phyloP scores from a whole-genome alignment of 2,113 vertebrate genomes.

The Panthera uncia region DNA sequence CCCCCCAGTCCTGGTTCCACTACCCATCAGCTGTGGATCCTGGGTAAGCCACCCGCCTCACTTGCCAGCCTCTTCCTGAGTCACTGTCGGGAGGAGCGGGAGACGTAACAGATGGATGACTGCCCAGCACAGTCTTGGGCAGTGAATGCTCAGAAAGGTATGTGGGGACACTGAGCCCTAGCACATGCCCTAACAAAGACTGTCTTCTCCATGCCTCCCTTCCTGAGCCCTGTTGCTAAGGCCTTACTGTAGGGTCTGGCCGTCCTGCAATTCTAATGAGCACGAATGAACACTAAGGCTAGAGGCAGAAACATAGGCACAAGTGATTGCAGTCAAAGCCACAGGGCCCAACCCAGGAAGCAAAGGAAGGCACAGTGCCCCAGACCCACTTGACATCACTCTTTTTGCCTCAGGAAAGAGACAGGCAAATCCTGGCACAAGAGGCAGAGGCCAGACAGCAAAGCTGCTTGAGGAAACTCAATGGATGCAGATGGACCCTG shows the following conservation, averaged over 20 bases:
- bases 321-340: neutral
- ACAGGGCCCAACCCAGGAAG: rapidly evolving
- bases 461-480: neutral
- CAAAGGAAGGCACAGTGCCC: neutral
- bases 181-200: neutral
- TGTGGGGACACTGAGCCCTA: neutral
- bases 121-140: neutral
- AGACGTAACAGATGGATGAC: neutral
- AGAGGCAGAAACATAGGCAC: neutral
- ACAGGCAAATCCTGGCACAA: neutral
- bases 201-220: neutral
- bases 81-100: neutral
- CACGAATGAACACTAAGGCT: neutral
- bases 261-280: neutral
- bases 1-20: neutral
- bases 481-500: neutral
- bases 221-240: neutral
- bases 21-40: neutral
- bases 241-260: neutral
- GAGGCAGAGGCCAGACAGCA: neutral
- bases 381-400: neutral
- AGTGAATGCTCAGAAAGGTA: neutral
- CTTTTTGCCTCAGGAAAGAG: neutral
- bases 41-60: neutral
- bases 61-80: neutral